Base-by-base conservation (phyloP, 2,797 vertebrate species). In the Sebastes kiyomatsui region DNA sequence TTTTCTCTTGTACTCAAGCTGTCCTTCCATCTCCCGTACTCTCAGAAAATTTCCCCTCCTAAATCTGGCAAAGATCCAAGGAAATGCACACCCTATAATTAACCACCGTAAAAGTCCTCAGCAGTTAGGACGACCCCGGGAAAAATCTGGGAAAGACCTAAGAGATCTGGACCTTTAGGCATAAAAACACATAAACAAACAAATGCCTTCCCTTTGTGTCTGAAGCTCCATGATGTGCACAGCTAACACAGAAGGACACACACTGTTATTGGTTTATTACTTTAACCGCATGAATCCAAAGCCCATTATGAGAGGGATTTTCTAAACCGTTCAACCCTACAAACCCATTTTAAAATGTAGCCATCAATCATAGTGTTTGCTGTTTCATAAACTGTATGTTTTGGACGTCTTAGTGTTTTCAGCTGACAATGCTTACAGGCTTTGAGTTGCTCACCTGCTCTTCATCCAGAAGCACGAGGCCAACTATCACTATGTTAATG, bases 401-500 rank as follows among this genome's bases (percentile, higher is more conserved):
- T 22, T 38, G 16, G 28, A 30, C 2, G 12, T 22, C 23, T 23
- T 13, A 28, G 12, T 22, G 49, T 68, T 69, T 75, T 77, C 7
- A 38, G 1, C 30, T 68, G 13, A 68, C n/a, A 66, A 2, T 25
- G 11, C 42, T 23, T 9, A 64, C 23, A 61, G 11, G 49, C 23
- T 75, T 60, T 65, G 12, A 1, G 20, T 10, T 7, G 27, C 88
- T 90, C 93, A 98, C 97, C 96, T 98, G 97, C 9, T 98, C 97
- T 77, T 97, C 96, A 81, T 97, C 96, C 74, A 98, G 93, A 75
- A 98, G 96, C 72, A 98, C 95, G 4, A 98, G 95, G 12, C 97
- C 97, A 14, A 98, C 97, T 8, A 98, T 95, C 7, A 96, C 97
- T 38, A 98, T 96, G 75, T 98, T 98, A 86, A 98, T 97, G 82